Evolutionary conservation across 1,140 invertebrate species (phyloP), one percentile per base, ranked within the genome.

Genomic region (Stenopsyche tienmushanensis): DNA sequence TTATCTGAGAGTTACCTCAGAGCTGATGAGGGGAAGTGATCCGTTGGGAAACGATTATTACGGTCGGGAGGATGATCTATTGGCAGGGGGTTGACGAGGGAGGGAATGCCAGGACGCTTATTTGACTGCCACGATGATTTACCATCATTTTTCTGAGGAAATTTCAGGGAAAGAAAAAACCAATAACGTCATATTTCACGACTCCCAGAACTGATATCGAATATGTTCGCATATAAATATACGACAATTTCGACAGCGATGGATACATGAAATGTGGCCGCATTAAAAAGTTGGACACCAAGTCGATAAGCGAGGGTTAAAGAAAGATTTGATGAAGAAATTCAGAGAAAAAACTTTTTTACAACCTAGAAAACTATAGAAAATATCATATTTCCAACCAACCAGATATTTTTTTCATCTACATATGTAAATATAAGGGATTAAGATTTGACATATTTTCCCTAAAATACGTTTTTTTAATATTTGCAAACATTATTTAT

Each of bases 91-190:
- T 24, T 24, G 54, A 57, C 24, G 29, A 42, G n/a, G 39, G 39
- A 29, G 29, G 34, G 34, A 42, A 42, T 24, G 21, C n/a, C 18
- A 20, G 34, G 45, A 20, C 47, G 47, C 45, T 62, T 62, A 50
- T 62, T 62, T 62, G 59, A 62, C 59, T 62, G 39, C 25, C 47
- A 8, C 18, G 2, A 60, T 62, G 59, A 62, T 62, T 62, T 62
- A 62, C 41, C 25, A 44, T n/a, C 54, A 13, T 34, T 34, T 34
- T 34, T 34, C 5, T 34, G 29, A 13, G 29, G 13, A 34, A 34
- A 34, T 34, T 34, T 34, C 13, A 5, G 13, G 29, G 29, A 34
- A 34, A 13, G 29, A 34, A 34, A 13, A 34, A 34, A 34, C 29
- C 29, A 34, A 34, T n/a, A 34, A 34, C 29, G 13, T 34, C 29